These are phyloP conservation scores for Ceratosolen fusciceps DNA, from an alignment of 1,140 invertebrate species.

Conservation along the genomic window DNA sequence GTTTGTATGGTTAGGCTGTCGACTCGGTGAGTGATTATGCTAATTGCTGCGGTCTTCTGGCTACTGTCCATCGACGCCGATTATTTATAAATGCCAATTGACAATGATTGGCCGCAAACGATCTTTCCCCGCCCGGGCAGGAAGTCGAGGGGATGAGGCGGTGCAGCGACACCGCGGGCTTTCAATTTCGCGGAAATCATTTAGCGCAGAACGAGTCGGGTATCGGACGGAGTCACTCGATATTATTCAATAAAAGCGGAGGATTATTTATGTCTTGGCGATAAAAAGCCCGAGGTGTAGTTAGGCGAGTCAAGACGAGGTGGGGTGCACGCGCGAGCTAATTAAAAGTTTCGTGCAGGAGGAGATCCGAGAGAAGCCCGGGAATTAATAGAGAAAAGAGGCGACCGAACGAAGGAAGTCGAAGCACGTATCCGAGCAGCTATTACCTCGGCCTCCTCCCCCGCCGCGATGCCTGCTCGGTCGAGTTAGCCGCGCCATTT, in stretches of 20 bases:
- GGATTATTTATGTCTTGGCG: constrained; percentile 21
- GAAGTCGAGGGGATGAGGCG: neutral
- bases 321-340: constrained; percentile 20
- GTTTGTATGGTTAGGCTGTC: too few species aligned
- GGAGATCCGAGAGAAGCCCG: neutral
- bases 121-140: neutral
- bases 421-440: constrained; percentile 44
- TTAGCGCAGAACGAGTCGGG: constrained; percentile 10
- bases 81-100: constrained; percentile 27
- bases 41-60: constrained; percentile 24
- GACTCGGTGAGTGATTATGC: constrained; percentile 36
- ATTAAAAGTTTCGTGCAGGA: constrained; percentile 42
- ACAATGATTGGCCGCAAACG: neutral
- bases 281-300: neutral
- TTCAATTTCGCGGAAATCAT: constrained; percentile 13
- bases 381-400: constrained; percentile 42
- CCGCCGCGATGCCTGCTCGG: neutral
- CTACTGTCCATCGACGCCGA: constrained; percentile 13
- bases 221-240: neutral
- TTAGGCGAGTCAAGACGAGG: too few species aligned
- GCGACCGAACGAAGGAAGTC: constrained; percentile 59
- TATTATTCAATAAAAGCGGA: constrained; percentile 35
- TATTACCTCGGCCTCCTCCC: constrained; percentile 38
- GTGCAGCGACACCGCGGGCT: neutral
- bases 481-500: constrained; percentile 57